These are phyloP conservation scores for Nasonovia ribisnigri DNA, from an alignment of 2,888 invertebrate species.

Conservation along the genomic window DNA sequence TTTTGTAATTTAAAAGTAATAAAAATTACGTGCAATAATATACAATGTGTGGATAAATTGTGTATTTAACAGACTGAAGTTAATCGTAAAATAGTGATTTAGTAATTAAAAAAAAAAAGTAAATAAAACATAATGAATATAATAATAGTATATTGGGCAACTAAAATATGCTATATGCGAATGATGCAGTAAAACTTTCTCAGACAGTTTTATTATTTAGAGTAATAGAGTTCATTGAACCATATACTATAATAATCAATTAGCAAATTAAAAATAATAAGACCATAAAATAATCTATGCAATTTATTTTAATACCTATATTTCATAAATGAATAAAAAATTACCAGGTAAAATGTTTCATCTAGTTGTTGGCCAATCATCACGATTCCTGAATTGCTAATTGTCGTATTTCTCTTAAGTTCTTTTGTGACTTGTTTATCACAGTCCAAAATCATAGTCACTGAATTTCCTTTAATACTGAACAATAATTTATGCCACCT, in stretches of 20 bases:
- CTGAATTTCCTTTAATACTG: conserved; percentile 85
- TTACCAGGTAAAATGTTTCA: conserved; percentile 78
- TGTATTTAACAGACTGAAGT: neutral
- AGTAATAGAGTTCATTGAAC: neutral
- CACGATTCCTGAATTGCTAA: conserved; percentile 80
- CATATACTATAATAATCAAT: neutral
- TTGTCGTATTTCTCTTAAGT: conserved; percentile 75
- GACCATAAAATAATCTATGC: neutral
- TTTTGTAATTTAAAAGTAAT: neutral
- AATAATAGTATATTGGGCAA: neutral
- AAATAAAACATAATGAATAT: neutral
- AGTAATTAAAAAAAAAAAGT: neutral
- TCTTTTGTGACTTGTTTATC: conserved; percentile 76
- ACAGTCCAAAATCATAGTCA: conserved; percentile 83
- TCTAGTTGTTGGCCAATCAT: conserved; percentile 83
- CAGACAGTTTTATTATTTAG: neutral
- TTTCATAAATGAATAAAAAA: neutral
- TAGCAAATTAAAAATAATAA: neutral
- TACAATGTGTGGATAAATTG: no score
- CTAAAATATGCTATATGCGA: neutral
- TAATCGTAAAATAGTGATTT: neutral
- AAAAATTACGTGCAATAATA: neutral
- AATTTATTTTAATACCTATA: neutral
- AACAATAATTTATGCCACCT: conserved; percentile 89
- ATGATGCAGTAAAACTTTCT: neutral